Evolutionary conservation across 2,113 vertebrate species (phyloP).

Genomic region (Sander vitreus): DNA sequence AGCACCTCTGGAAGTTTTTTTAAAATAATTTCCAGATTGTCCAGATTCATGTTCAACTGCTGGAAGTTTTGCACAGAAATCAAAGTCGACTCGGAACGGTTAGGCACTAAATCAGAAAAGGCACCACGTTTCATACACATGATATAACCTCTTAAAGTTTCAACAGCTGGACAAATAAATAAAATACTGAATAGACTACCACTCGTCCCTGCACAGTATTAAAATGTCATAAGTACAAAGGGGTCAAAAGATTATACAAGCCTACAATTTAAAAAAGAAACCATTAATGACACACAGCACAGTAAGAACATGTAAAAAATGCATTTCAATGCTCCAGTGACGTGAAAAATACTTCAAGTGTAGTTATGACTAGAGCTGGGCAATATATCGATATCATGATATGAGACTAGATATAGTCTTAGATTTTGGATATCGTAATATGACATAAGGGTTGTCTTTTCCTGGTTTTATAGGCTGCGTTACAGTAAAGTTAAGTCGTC

Average conservation of each 20-base stretch:
- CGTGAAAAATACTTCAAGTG: conserved; percentile 53
- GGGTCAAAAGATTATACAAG: not conserved
- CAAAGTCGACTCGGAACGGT: not conserved
- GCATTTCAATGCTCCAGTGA: conserved; percentile 37
- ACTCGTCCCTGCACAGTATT: not conserved
- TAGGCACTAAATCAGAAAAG: conserved; percentile 54
- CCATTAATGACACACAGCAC: not conserved
- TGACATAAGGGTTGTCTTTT: no score
- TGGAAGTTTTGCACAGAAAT: not conserved
- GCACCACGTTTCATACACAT: conserved; percentile 42
- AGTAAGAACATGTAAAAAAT: conserved; percentile 21
- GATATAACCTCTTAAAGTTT: not conserved
- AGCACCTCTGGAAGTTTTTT: not conserved
- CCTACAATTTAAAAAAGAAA: not conserved
- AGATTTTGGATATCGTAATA: no score
- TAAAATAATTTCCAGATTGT: conserved; percentile 22
- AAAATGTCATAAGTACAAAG: not conserved
- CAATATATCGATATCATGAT: no score
- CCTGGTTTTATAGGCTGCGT: no score
- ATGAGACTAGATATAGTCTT: no score
- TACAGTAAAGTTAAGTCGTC: no score
- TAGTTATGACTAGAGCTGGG: conserved; percentile 18
- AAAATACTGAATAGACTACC: conserved; percentile 5
- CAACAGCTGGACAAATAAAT: not conserved
- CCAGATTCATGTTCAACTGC: not conserved